Base-by-base conservation (phyloP, 2,113 vertebrate species). In the Brachionichthys hirsutus region DNA sequence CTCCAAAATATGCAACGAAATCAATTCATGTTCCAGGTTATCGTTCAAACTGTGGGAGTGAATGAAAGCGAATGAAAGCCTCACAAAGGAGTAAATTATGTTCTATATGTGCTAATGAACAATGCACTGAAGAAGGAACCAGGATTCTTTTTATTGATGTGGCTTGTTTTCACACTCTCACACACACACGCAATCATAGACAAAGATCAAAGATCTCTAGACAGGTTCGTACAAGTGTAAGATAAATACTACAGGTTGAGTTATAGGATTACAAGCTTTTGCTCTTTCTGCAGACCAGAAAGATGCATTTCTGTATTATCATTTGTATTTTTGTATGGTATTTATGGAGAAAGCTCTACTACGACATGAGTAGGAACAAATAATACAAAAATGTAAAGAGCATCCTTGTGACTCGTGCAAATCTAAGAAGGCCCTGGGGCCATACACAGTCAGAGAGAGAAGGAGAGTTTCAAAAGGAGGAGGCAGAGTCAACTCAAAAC, bases 401-500 rank as follows among this genome's bases (percentile, higher is more conserved):
- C 18, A 17, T 22, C 41, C 60, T 9, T 17, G 40, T 46, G 38
- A 20, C 54, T 58, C 24, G 12, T 35, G 22, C 17, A 45, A 20
- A 59, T 60, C 50, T n/a, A 15, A 36, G n/a, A 48, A 54, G 66
- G 52, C 30, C 16, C 41, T 1, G 17, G 17, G 20, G 52, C 48
- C n/a, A 47, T 20, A 30, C 8, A 8, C 24, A 4, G 36, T 30
- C 0, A 14, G 42, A 45, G 36, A 38, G 47, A 43, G 35, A 60
- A n/a, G n/a, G n/a, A n/a, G 46, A 56, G 24, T 36, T 15, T 46
- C 24, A 30, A 30, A n/a, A 42, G 43, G 38, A 43, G 44, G 59
- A 62, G 46, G 43, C 35, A 20, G 63, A 82, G 73, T 84, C 66
- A 64, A 85, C 80, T 78, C 6, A 1, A 74, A 71, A 80, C 48